phyloP scores from a whole-genome alignment of 1,140 invertebrate genomes.

The Venustaconcha ellipsiformis region DNA sequence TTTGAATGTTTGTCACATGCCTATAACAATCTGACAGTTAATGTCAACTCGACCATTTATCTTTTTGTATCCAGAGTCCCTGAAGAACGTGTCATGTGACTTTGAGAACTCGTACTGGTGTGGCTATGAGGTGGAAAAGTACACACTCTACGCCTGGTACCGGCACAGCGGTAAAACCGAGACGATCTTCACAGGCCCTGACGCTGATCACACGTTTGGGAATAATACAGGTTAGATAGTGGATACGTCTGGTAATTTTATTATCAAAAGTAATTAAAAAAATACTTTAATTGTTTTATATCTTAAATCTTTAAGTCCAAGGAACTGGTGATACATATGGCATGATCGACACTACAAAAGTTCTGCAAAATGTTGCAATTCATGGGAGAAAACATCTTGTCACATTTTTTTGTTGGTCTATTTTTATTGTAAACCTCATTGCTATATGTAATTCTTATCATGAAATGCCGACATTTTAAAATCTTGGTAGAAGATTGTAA shows the following conservation, averaged over 20 bases:
- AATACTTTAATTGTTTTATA: no score
- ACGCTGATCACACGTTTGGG: constrained; percentile 39
- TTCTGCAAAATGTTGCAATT: background rate
- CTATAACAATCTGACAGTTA: background rate
- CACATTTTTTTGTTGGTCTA: background rate
- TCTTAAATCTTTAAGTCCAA: no score
- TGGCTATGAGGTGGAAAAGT: constrained; percentile 43
- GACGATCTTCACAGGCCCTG: constrained; percentile 50
- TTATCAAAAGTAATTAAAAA: no score
- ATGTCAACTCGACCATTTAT: background rate
- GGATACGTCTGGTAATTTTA: no score
- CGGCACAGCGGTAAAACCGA: constrained; percentile 30
- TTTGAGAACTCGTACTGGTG: constrained; percentile 57
- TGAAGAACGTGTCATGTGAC: constrained; percentile 43
- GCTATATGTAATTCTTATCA: background rate
- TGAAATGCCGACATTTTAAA: background rate
- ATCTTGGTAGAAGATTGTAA: background rate
- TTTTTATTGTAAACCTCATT: no score
- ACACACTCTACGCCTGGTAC: constrained; percentile 36
- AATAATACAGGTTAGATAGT: constrained; percentile 35
- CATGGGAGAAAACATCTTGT: no score
- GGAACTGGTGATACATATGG: no score
- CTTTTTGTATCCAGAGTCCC: constrained; percentile 26
- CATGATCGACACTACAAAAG: background rate
- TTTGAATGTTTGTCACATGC: background rate